Percentiles rank a stretch among this genome's conserved stretches.
These are phyloP conservation scores for Hetaerina americana DNA, from an alignment of 1,140 invertebrate species.

Conservation along the genomic window DNA sequence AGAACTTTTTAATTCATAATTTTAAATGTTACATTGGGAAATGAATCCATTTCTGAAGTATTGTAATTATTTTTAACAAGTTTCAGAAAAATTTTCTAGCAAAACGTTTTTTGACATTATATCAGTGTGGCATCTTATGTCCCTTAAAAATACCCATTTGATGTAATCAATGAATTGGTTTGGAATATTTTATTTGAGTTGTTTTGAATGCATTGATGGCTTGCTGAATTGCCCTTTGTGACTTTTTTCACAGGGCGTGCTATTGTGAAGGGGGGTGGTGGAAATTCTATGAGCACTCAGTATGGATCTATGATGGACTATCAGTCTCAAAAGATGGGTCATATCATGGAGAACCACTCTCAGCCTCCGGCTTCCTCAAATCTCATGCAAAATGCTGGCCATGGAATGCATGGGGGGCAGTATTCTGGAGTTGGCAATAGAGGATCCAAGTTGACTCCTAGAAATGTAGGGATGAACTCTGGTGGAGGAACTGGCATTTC, in stretches of 20 bases:
- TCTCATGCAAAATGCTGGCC: not conserved
- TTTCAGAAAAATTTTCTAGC: too few species aligned
- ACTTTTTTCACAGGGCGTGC: slow-evolving; percentile 31
- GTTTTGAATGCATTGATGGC: too few species aligned
- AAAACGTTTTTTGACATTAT: too few species aligned
- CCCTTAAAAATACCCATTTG: too few species aligned
- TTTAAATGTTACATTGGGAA: too few species aligned
- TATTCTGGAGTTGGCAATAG: not conserved
- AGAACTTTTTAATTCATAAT: too few species aligned
- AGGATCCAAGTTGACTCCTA: not conserved
- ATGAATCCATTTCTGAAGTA: too few species aligned
- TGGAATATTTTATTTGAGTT: too few species aligned
- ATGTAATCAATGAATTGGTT: too few species aligned
- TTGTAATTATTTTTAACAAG: too few species aligned
- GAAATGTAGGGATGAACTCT: not conserved
- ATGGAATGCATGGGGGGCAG: not conserved
- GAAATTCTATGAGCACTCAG: slow-evolving; percentile 19
- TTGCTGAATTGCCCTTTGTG: too few species aligned
- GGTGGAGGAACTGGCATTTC: not conserved
- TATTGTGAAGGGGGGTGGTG: slow-evolving; percentile 36
- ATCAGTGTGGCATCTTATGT: too few species aligned
- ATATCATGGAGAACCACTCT: not conserved
- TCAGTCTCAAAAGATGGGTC: slow-evolving; percentile 3
- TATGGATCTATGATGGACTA: slow-evolving; percentile 20
- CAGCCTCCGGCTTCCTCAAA: not conserved